Base-by-base conservation (phyloP, 1,140 invertebrate species). In the Sarcophaga peregrina region DNA sequence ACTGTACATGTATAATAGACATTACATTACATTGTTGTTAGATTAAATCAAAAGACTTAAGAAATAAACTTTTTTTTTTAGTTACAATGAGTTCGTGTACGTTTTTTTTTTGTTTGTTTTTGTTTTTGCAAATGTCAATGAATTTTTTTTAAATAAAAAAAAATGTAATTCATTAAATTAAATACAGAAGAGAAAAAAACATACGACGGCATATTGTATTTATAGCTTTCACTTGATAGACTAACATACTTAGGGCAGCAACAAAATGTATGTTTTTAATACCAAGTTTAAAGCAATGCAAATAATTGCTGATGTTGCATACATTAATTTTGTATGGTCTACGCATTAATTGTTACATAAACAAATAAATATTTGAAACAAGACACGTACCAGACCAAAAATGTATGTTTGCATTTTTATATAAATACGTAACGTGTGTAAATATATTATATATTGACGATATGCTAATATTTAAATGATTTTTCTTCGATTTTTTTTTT, bases 261-360 rank as follows among this genome's bases (percentile, higher is more conserved):
- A n/a, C 54, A 58, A 13, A n/a, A 58, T 58, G 54, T 58, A 8
- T 58, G 54, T 58, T 58, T 58, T 15, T 58, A 58, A 58, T 58
- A 58, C 54, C 54, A 58, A 58, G 54, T 58, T 58, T 58, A 58
- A n/a, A n/a, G 54, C 13, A n/a, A 58, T 58, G 54, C n/a, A 58
- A 58, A n/a, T 58, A 58, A 58, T 11, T 13, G 13, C 7, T 7
- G 15, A 1, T 58, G 54, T 58, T 37, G 25, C 4, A 37, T 37
- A 37, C 25, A 37, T 37, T 37, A 37, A 37, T 37, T 37, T 13
- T 58, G 10, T 58, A n/a, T 58, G 54, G 62, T 68, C 17, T 20
- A 68, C 62, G 62, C 62, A 68, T 68, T 68, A 25, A 68, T 58
- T 68, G 20, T 68, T 68, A 68, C 62, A 68, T 25, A 68, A 68